phyloP scores from a whole-genome alignment of 1,140 invertebrate genomes.

The Diachasmimorpha longicaudata region DNA sequence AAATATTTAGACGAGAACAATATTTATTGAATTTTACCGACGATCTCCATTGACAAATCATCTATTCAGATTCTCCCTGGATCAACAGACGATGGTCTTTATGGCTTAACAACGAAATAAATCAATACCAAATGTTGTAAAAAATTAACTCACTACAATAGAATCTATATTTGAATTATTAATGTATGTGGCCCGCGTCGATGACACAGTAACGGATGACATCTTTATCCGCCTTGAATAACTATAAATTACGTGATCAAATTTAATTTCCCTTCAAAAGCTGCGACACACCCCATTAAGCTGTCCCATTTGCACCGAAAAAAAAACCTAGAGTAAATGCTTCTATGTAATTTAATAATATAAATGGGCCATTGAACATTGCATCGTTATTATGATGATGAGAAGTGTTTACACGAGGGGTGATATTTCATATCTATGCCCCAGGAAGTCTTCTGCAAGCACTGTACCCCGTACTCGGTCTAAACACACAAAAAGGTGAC shows the following conservation, averaged over 20 bases:
- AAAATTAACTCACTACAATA: background rate
- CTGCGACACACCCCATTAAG: background rate
- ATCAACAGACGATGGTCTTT: too few species aligned
- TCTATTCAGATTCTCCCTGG: too few species aligned
- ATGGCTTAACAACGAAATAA: too few species aligned
- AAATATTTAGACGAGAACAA: too few species aligned
- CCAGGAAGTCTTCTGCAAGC: slow-evolving; percentile 16
- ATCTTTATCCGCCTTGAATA: slow-evolving; percentile 15
- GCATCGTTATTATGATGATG: background rate
- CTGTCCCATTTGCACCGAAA: background rate
- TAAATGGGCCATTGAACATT: background rate
- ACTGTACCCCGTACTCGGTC: background rate
- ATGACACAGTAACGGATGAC: slow-evolving; percentile 12
- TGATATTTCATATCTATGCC: background rate
- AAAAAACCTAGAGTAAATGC: background rate
- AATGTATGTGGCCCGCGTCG: background rate
- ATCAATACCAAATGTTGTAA: background rate
- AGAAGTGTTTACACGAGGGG: slow-evolving; percentile 5
- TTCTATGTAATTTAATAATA: background rate
- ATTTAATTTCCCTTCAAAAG: slow-evolving; percentile 1
- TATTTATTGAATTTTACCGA: too few species aligned
- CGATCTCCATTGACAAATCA: too few species aligned
- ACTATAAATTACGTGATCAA: background rate
- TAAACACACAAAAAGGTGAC: slow-evolving; percentile 15
- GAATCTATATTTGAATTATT: background rate